These are phyloP conservation scores for Capitella teleta DNA, from an alignment of 1,140 invertebrate genomes.

Conservation along the genomic window DNA sequence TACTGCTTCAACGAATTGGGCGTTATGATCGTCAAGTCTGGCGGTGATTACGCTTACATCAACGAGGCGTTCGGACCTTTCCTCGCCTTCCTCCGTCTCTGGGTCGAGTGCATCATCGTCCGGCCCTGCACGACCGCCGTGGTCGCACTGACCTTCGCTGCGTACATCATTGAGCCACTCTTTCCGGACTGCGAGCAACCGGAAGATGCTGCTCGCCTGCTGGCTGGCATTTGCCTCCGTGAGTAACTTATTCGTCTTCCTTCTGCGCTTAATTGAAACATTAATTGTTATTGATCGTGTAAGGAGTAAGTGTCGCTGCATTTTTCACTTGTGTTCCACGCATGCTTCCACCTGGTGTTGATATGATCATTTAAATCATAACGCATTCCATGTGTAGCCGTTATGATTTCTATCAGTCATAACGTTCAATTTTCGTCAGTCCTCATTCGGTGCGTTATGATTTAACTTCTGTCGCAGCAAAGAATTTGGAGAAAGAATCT, in stretches of 20 bases:
- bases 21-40: constrained; percentile 45
- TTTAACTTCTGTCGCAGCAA: no score
- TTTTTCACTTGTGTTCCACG: no score
- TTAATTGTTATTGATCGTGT: no score
- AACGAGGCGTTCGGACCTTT: constrained; percentile 37
- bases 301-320: no score
- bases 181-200: constrained; percentile 39
- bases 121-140: constrained; percentile 55
- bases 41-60: constrained; percentile 20
- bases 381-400: no score
- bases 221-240: constrained; percentile 38
- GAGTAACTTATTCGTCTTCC: constrained; percentile 24
- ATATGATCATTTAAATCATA: no score
- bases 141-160: constrained; percentile 37
- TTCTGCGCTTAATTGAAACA: no score
- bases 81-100: constrained; percentile 34
- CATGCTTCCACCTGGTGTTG: no score
- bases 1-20: constrained; percentile 16
- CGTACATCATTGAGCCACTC: constrained; percentile 38
- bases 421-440: no score
- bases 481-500: no score
- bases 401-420: no score
- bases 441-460: no score
- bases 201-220: constrained; percentile 23
- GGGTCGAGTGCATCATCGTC: constrained; percentile 56